phyloP scores from a whole-genome alignment of 2,888 invertebrate genomes.

The Polydrusus pterygomalis region DNA sequence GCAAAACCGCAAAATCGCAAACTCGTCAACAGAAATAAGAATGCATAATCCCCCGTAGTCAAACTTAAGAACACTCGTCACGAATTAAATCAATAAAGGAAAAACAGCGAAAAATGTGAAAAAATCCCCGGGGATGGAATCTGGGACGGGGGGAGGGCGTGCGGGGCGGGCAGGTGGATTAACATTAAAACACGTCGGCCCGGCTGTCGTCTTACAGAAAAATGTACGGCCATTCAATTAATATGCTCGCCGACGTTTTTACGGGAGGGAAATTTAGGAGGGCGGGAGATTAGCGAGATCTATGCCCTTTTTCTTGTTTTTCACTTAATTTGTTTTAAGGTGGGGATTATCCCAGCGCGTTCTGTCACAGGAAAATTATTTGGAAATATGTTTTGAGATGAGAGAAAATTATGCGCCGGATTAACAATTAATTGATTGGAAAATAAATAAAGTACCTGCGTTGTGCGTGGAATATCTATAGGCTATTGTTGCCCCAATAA shows the following conservation, averaged over 20 bases:
- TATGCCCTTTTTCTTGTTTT: slow-evolving; percentile 50
- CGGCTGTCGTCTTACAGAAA: slow-evolving; percentile 64
- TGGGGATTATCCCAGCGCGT: slow-evolving; percentile 36
- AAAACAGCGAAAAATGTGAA: slow-evolving; percentile 51
- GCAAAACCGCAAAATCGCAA: too few relatives aligned
- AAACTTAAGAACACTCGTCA: slow-evolving; percentile 30
- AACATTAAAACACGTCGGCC: slow-evolving; percentile 57
- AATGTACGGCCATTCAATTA: slow-evolving; percentile 72
- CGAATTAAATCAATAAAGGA: slow-evolving; percentile 53
- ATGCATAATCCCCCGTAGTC: background rate
- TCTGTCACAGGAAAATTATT: slow-evolving; percentile 21
- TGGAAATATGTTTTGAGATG: background rate
- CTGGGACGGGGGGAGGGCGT: slow-evolving; percentile 16
- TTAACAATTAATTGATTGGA: too few relatives aligned
- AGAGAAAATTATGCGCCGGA: too few relatives aligned
- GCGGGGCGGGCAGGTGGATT: slow-evolving; percentile 48
- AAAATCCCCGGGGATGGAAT: slow-evolving; percentile 44
- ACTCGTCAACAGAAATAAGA: background rate
- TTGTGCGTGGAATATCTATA: too few relatives aligned
- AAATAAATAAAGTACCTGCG: too few relatives aligned
- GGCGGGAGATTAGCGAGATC: slow-evolving; percentile 51
- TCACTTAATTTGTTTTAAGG: slow-evolving; percentile 53
- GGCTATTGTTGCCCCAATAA: too few relatives aligned
- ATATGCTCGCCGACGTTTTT: slow-evolving; percentile 68
- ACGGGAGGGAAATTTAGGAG: slow-evolving; percentile 49